phyloP scores from a whole-genome alignment of 1,140 invertebrate species.

The Bombus terrestris region DNA sequence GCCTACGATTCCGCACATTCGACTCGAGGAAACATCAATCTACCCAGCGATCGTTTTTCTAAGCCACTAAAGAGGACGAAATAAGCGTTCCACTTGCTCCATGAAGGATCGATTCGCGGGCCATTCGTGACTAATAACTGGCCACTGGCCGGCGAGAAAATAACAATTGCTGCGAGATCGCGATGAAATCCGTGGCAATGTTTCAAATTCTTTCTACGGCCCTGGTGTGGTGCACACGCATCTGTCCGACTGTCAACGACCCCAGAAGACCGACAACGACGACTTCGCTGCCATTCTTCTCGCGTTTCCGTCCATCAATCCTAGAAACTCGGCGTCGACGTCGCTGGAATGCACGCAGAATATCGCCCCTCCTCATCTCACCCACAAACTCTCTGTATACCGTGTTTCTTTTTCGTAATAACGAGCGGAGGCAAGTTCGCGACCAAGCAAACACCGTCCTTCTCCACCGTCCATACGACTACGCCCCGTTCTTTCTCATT shows the following conservation, averaged over 20 bases:
- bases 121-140: too few relatives aligned
- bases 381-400: background rate
- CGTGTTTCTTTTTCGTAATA: constrained; percentile 42
- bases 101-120: too few relatives aligned
- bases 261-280: constrained; percentile 43
- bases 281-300: constrained; percentile 58
- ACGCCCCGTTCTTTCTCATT: background rate
- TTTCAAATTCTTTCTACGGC: constrained; percentile 25
- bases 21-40: too few relatives aligned
- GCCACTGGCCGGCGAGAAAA: too few relatives aligned
- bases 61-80: too few relatives aligned
- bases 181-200: background rate
- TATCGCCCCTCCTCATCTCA: constrained; percentile 47
- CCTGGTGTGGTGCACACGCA: constrained; percentile 34
- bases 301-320: constrained; percentile 62
- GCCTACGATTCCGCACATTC: too few relatives aligned
- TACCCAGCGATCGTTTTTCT: too few relatives aligned
- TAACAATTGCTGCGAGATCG: background rate
- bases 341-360: constrained; percentile 46
- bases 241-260: constrained; percentile 55
- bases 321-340: constrained; percentile 40
- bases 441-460: constrained; percentile 4
- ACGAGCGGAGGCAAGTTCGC: constrained; percentile 14
- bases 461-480: background rate
- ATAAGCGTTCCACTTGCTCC: too few relatives aligned